Base-by-base conservation (phyloP, 2,888 invertebrate species). In the Odontomyia ornata region DNA sequence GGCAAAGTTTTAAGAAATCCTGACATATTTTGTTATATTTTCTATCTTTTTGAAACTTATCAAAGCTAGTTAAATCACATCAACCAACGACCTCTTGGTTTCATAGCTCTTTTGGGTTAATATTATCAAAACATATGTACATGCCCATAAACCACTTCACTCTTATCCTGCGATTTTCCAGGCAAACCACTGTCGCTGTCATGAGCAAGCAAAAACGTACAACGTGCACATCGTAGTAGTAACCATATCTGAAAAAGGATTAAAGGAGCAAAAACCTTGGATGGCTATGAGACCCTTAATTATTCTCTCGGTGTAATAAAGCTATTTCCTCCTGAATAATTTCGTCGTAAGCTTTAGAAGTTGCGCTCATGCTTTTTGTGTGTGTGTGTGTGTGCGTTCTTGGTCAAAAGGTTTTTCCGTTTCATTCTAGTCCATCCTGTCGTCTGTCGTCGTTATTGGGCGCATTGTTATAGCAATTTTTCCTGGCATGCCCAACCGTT, bases 291-390 rank as follows among this genome's bases (percentile, higher is more conserved):
- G 46, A 75, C 46, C 62, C 64, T 75, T 75, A 75, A 75, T 75
- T 75, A 75, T 75, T 75, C 75, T 62, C 62, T 47, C 25, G 64
- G 62, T 64, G 75, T 75, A 75, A 75, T 75, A 75, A 75, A 64
- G 75, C 64, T 75, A 64, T 75, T 75, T 75, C 64, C 75, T 75
- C 28, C 46, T 62, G 75, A 75, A 75, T 75, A 64, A 75, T 75
- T 75, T 28, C 52, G 28, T 28, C 56, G 72, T 72, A 72, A 72
- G 72, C 72, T 72, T 72, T 15, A 11, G 72, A 21, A 47, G 69
- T 69, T 18, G 56, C 27, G 27, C n/a, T 21, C 25, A 25, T 21
- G 52, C 13, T 56, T 69, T 71, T 71, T 71, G 21, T 25, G 1
- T 25, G 15, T 67, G 67, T 30, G n/a, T 1, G 52, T 52, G 18